Evolutionary conservation across 2,113 vertebrate species (phyloP), one percentile per base, ranked within the genome.

Genomic region (Andinoacara biseriatus): DNA sequence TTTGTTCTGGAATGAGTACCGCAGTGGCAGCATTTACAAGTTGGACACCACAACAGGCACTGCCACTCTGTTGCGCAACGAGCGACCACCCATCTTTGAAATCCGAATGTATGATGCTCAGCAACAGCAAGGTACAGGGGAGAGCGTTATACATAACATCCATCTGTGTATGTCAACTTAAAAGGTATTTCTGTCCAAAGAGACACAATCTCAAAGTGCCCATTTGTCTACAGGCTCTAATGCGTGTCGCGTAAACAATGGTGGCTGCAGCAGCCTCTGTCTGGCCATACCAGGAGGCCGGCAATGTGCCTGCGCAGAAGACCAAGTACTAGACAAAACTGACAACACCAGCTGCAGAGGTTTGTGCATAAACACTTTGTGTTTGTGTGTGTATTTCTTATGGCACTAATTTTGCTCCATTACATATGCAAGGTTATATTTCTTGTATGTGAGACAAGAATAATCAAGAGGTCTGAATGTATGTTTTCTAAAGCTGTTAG

Each of bases 101-200:
- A 99, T 99, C 90, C 97, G 98, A 91, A 99, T 98, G 97, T 99
- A 98, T 0, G 98, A 99, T 0, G 97, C 98, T 0, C 97, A 99
- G 91, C 98, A 99, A 93, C 94, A 95, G 85, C 94, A 95, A 94
- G 94, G 94, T 95, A 62, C 65, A 2, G 4, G 9, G 29, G 35
- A 14, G 5, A 61, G 33, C 3, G 1, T 31, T 4, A 4, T 38
- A 2, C 20, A 35, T 0, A 18, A 2, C 74, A 18, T 67, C 1
- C 7, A 15, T 26, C 24, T 67, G 6, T 72, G 29, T 26, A 33
- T 1, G 46, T 26, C 54, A 43, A 7, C 59, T 20, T 5, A 38
- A 15, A 60, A 5, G 22, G 6, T 15, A n/a, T 60, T 26, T 18
- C 38, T 49, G 22, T 43, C 18, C 1, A 67, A 40, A 46, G 15